Percentiles rank a stretch among this genome's conserved stretches.
Evolutionary conservation across 2,113 vertebrate species (phyloP).

Genomic region (Rhodinocichla rosea): DNA sequence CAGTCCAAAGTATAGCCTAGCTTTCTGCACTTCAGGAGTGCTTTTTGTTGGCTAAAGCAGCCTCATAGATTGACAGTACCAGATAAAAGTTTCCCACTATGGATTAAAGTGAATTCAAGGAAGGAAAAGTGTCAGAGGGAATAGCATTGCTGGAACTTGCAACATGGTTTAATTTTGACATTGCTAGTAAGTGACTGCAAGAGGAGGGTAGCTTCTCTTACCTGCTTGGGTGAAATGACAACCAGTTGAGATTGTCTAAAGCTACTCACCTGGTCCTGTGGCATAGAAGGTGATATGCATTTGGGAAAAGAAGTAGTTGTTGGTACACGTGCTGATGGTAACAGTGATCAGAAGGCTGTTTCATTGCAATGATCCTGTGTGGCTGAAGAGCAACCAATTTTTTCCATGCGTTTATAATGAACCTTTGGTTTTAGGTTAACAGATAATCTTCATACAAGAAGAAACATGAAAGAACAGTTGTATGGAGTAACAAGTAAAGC

Average conservation of each 20-base stretch:
- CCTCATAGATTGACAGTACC: background rate
- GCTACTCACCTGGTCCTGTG: background rate
- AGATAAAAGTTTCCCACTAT: background rate
- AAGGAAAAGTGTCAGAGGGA: background rate
- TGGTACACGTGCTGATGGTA: accelerated
- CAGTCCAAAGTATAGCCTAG: background rate
- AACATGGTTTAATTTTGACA: background rate
- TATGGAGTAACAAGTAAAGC: background rate
- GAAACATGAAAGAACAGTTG: background rate
- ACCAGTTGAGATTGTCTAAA: background rate
- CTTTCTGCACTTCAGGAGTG: background rate
- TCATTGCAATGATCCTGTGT: background rate
- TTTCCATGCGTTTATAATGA: background rate
- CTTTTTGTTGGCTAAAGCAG: background rate
- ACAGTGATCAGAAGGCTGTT: background rate
- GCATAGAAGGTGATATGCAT: background rate
- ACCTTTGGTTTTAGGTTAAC: background rate
- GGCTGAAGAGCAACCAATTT: background rate
- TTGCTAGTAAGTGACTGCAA: background rate
- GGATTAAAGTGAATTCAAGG: background rate
- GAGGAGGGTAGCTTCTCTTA: background rate
- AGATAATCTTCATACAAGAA: background rate
- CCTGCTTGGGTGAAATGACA: background rate
- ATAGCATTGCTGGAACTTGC: background rate
- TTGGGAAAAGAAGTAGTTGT: background rate